These are phyloP conservation scores for Austrofundulus limnaeus DNA, from an alignment of 2,113 vertebrate genomes.

Conservation along the genomic window DNA sequence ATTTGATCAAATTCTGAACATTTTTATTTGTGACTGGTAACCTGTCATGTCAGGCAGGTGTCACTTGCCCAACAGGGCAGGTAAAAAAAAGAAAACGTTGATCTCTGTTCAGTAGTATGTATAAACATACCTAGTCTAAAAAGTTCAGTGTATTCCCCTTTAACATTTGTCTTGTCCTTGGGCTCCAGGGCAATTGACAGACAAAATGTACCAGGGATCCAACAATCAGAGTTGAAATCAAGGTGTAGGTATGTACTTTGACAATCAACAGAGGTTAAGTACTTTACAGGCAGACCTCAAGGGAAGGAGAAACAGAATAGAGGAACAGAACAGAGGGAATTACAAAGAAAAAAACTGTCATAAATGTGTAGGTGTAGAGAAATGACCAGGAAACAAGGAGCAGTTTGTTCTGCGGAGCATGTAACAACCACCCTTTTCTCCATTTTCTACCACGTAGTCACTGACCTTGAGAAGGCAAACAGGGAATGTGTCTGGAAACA, in stretches of 20 bases:
- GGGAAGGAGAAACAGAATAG: neutral
- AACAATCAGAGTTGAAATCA: slow-evolving; percentile 20
- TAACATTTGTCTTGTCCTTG: slow-evolving; percentile 17
- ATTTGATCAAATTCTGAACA: too few species aligned
- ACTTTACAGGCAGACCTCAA: neutral
- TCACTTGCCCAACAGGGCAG: too few species aligned
- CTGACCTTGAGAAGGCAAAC: slow-evolving; percentile 59
- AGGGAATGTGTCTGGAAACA: neutral
- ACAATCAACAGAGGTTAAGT: neutral
- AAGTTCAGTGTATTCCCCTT: neutral
- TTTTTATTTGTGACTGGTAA: too few species aligned
- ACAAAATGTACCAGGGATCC: slow-evolving; percentile 9
- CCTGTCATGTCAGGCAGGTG: too few species aligned
- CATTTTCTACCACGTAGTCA: slow-evolving; percentile 6
- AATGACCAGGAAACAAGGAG: neutral
- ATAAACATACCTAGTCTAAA: neutral
- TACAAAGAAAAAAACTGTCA: neutral
- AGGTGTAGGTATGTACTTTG: neutral
- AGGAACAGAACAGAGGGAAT: neutral
- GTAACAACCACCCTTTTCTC: slow-evolving; percentile 35
- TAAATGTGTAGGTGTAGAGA: neutral
- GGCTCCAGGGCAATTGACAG: slow-evolving; percentile 8
- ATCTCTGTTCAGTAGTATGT: too few species aligned
- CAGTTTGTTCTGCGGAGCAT: slow-evolving; percentile 37
- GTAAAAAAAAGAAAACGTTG: too few species aligned